Evolutionary conservation across 2,888 invertebrate species (phyloP), one percentile per base, ranked within the genome.

Genomic region (Parnassius mnemosyne): DNA sequence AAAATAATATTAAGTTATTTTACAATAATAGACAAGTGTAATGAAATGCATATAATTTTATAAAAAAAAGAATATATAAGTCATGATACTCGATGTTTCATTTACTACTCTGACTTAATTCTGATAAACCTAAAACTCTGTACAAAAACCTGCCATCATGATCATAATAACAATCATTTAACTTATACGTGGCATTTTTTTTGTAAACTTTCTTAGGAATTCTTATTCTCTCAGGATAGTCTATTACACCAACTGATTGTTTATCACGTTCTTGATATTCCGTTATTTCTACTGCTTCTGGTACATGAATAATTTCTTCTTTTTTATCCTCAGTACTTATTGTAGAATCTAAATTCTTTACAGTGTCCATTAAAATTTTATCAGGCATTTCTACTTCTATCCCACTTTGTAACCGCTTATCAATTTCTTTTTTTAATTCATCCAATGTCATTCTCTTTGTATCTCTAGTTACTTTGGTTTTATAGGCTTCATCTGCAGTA

Each of bases 141-240:
- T 96, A 97, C 61, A 97, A 88, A 87, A 97, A 96, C 78, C 90
- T 92, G 0, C 97, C 97, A 89, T 96, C 95, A 78, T 94, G 92
- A 77, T 96, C 95, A 83, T 97, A 97, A 79, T 94, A 97, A 72
- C 95, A 95, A 83, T 97, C 96, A 67, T 95, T 93, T 0, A 96
- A 90, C 84, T 94, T 95, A 76, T 96, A 97, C 10, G 94, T 94
- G 52, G 92, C 93, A 41, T 94, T 95, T 73, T 80, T 84, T 69
- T 93, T 93, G 69, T 92, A 93, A 46, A 93, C 87, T 58, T 93
- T 92, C 70, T 92, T 93, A 3, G 96, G 96, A 67, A 97, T 96
- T 69, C 90, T 89, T 66, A 97, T 96, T 74, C 88, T 89, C 66
- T 94, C 93, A 46, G 93, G 92, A 75, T 94, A 94, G 55, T 78